phyloP scores from a whole-genome alignment of 2,888 invertebrate genomes.

The Phortica okadai region DNA sequence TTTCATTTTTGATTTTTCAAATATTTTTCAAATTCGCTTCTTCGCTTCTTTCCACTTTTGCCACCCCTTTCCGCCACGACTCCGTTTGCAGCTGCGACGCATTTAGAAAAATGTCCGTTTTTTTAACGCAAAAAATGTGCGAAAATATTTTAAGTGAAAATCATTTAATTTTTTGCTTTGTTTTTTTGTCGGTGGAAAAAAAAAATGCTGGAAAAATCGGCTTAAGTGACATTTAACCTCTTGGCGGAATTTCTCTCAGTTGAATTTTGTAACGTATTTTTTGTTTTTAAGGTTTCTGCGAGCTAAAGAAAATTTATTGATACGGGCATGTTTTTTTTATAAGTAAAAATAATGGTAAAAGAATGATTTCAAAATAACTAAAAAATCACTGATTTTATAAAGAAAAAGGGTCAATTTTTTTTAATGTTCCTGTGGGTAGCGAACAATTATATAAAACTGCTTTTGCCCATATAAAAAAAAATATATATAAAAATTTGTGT shows the following conservation, averaged over 20 bases:
- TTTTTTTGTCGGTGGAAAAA: neutral
- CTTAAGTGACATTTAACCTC: constrained; percentile 70
- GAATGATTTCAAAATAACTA: constrained; percentile 48
- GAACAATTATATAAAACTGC: neutral
- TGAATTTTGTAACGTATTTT: constrained; percentile 61
- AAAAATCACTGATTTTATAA: constrained; percentile 37
- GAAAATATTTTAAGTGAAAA: constrained; percentile 46
- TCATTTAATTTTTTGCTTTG: constrained; percentile 35
- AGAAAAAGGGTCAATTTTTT: constrained; percentile 25
- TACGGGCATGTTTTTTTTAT: constrained; percentile 58
- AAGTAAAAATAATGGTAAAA: constrained; percentile 13
- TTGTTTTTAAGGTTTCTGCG: neutral
- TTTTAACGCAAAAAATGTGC: constrained; percentile 57
- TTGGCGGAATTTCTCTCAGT: constrained; percentile 40
- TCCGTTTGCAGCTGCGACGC: constrained; percentile 56
- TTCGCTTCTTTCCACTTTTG: constrained; percentile 41
- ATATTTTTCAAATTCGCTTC: constrained; percentile 26
- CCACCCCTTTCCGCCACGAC: constrained; percentile 57
- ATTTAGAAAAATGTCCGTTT: constrained; percentile 24
- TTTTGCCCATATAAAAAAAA: too few species aligned
- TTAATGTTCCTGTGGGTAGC: constrained; percentile 4
- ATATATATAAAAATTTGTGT: too few species aligned
- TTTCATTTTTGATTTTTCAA: constrained; percentile 13
- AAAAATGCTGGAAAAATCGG: constrained; percentile 51
- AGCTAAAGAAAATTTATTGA: constrained; percentile 45